Conservation (phyloP, 2,888 invertebrate species). For the Chrysopilus asiliformis region DNA sequence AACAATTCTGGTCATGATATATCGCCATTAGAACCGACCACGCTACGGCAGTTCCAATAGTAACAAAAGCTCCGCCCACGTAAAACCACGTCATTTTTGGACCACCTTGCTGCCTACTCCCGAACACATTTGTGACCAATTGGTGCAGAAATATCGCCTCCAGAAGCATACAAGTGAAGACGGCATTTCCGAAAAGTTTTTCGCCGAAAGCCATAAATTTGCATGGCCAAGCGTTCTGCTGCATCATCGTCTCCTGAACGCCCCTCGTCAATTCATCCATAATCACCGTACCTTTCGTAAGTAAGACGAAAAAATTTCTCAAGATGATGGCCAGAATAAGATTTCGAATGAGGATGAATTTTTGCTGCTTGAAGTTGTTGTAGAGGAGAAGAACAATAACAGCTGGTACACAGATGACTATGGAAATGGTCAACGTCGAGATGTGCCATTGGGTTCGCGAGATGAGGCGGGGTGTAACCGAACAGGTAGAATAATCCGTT, state of each 20-base stretch:
- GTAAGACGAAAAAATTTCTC: conserved; percentile 43
- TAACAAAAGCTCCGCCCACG: conserved; percentile 34
- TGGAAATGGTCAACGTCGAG: conserved; percentile 39
- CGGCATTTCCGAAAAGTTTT: conserved; percentile 41
- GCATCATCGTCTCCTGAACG: conserved; percentile 37
- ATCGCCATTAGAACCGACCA: conserved; percentile 43
- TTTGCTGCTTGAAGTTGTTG: conserved; percentile 39
- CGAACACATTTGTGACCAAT: conserved; percentile 50
- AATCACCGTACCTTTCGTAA: conserved; percentile 42
- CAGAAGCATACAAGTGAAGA: conserved; percentile 56
- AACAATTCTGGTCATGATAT: conserved; percentile 43
- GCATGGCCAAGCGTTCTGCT: conserved; percentile 40
- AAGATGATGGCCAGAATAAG: conserved; percentile 44
- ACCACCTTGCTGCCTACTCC: conserved; percentile 31
- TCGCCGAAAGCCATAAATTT: conserved; percentile 42
- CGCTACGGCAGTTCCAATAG: conserved; percentile 39
- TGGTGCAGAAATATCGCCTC: conserved; percentile 53
- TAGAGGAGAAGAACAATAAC: conserved; percentile 43
- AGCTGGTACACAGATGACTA: conserved; percentile 42
- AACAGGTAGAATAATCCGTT: conserved; percentile 46
- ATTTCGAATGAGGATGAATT: conserved; percentile 46
- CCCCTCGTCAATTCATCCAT: conserved; percentile 38
- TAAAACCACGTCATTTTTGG: conserved; percentile 39
- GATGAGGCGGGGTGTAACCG: conserved; percentile 40
- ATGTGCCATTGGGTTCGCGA: conserved; percentile 43